These are phyloP conservation scores for Phyto melanocephala DNA, from an alignment of 2,888 invertebrate genomes.

Conservation along the genomic window DNA sequence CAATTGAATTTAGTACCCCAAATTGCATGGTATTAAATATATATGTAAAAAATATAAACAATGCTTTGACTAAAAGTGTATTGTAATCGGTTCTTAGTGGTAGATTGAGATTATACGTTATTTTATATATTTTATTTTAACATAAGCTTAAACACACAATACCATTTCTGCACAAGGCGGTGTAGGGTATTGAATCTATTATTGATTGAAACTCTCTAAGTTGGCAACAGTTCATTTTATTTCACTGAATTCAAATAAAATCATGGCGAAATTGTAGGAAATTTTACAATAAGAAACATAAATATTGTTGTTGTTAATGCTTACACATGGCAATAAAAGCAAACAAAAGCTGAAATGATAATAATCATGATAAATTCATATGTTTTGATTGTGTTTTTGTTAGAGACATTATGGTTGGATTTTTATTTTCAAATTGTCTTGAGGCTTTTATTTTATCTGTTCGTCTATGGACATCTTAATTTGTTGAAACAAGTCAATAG, in stretches of 20 bases:
- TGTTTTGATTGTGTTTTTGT: not conserved
- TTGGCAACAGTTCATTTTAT: slow-evolving; percentile 49
- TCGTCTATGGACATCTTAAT: not conserved
- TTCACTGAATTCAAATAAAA: slow-evolving; percentile 14
- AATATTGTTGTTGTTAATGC: not conserved
- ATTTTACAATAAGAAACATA: slow-evolving; percentile 4
- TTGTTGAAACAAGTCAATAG: not conserved
- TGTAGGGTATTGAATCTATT: too few species aligned
- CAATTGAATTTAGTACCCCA: too few species aligned
- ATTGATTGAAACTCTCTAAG: slow-evolving; percentile 33
- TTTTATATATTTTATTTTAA: too few species aligned
- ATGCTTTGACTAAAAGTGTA: too few species aligned
- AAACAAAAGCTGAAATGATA: slow-evolving; percentile 17
- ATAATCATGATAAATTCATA: slow-evolving; percentile 23
- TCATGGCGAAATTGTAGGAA: slow-evolving; percentile 37
- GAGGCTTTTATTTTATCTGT: not conserved
- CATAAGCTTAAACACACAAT: too few species aligned
- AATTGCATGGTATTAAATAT: too few species aligned
- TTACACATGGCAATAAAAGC: slow-evolving; percentile 3
- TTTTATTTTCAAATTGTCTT: not conserved
- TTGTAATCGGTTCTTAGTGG: too few species aligned
- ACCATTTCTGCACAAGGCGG: too few species aligned
- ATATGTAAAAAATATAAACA: too few species aligned
- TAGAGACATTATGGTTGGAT: not conserved
- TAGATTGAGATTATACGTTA: too few species aligned